phyloP scores from a whole-genome alignment of 1,140 invertebrate genomes.

The Meloidogyne exigua region DNA sequence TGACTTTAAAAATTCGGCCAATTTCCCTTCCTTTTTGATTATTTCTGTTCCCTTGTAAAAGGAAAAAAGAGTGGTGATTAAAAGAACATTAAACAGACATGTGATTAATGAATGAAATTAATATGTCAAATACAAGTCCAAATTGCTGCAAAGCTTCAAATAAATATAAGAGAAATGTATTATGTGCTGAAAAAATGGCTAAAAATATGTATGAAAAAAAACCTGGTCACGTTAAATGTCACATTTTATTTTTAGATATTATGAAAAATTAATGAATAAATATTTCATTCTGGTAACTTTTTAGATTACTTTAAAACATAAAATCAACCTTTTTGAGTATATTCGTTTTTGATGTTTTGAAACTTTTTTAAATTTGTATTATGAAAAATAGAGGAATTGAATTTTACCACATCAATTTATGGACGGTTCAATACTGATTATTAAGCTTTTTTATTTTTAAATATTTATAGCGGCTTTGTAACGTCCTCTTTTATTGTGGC shows the following conservation, averaged over 20 bases:
- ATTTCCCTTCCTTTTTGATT: neutral
- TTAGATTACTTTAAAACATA: too few species aligned
- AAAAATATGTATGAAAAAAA: neutral
- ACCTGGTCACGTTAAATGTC: neutral
- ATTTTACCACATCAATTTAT: too few species aligned
- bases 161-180: neutral
- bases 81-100: neutral
- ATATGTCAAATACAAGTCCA: neutral
- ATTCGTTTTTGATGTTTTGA: too few species aligned
- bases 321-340: too few species aligned
- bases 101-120: constrained; percentile 3
- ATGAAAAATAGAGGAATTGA: too few species aligned
- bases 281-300: neutral
- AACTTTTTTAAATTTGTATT: too few species aligned
- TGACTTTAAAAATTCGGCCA: neutral
- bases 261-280: neutral
- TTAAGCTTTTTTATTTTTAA: too few species aligned
- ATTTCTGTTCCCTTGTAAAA: neutral
- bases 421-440: too few species aligned
- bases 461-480: neutral
- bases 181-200: neutral
- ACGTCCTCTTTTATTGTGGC: neutral
- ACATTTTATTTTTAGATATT: neutral
- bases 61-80: too few species aligned
- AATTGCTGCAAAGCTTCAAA: neutral